Conservation (phyloP, 2,113 vertebrate genomes). For the Calyptomena viridis region DNA sequence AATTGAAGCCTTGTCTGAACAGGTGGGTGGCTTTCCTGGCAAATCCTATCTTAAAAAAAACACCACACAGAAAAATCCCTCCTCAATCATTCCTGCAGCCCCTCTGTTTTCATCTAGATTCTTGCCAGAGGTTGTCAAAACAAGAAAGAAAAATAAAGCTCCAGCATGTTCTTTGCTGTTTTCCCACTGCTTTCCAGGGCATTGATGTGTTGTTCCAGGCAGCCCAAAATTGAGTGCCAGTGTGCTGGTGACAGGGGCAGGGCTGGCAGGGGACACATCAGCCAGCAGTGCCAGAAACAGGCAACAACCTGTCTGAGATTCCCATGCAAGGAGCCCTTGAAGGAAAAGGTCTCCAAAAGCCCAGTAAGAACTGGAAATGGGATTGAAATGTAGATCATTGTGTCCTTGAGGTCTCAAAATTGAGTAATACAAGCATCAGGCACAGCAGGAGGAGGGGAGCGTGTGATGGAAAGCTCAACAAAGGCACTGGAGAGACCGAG, state of each 20-base stretch:
- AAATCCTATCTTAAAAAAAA: not conserved
- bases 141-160: constrained; percentile 50
- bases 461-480: not conserved
- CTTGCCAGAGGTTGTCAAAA: constrained; percentile 58
- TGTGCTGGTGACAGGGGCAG: not conserved
- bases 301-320: not conserved
- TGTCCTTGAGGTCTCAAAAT: not conserved
- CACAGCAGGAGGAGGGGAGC: not conserved
- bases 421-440: not conserved
- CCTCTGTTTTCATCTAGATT: constrained; percentile 44
- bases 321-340: not conserved
- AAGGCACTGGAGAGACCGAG: not conserved
- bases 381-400: not conserved
- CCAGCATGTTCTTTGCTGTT: not conserved
- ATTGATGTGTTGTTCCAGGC: not conserved
- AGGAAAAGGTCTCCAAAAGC: not conserved
- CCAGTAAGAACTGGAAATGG: not conserved
- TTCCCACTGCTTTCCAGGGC: constrained; percentile 12
- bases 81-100: constrained; percentile 23
- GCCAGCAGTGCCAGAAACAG: not conserved
- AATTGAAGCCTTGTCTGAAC: constrained; percentile 61
- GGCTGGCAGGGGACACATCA: not conserved
- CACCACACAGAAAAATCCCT: not conserved
- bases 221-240: not conserved
- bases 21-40: constrained; percentile 64